phyloP scores from a whole-genome alignment of 1,140 invertebrate genomes.

The Antheraea mylitta region DNA sequence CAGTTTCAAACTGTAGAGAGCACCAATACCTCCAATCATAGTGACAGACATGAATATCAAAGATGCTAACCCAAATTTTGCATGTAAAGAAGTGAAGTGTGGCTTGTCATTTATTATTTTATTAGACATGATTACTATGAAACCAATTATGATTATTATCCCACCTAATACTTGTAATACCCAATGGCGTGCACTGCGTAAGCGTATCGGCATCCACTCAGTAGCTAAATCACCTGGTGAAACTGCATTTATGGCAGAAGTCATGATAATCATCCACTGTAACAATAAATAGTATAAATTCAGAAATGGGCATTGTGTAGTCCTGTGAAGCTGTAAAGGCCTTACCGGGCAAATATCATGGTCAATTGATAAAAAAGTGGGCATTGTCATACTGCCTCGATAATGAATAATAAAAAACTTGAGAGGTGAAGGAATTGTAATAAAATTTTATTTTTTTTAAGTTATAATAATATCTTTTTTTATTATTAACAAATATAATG shows the following conservation, averaged over 20 bases:
- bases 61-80: conserved; percentile 66
- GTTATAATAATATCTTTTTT: too few relatives aligned
- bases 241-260: conserved; percentile 70
- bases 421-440: too few relatives aligned
- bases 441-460: too few relatives aligned
- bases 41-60: conserved; percentile 63
- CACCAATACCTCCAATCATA: conserved; percentile 61
- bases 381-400: too few relatives aligned
- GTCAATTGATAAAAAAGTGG: too few relatives aligned
- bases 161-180: conserved; percentile 59
- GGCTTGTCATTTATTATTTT: conserved; percentile 56
- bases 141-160: conserved; percentile 52
- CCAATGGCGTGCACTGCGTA: conserved; percentile 72
- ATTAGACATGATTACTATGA: conserved; percentile 64
- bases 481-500: too few relatives aligned
- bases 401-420: too few relatives aligned
- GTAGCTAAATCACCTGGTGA: conserved; percentile 72
- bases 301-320: too few relatives aligned
- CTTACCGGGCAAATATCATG: too few relatives aligned
- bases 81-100: conserved; percentile 67
- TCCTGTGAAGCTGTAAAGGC: too few relatives aligned
- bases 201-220: conserved; percentile 72
- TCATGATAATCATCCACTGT: conserved; percentile 74
- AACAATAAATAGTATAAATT: conserved; percentile 25
- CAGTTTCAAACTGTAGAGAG: conserved; percentile 67